phyloP scores from a whole-genome alignment of 2,797 vertebrate genomes.

The Hydrocynus forskahlii region DNA sequence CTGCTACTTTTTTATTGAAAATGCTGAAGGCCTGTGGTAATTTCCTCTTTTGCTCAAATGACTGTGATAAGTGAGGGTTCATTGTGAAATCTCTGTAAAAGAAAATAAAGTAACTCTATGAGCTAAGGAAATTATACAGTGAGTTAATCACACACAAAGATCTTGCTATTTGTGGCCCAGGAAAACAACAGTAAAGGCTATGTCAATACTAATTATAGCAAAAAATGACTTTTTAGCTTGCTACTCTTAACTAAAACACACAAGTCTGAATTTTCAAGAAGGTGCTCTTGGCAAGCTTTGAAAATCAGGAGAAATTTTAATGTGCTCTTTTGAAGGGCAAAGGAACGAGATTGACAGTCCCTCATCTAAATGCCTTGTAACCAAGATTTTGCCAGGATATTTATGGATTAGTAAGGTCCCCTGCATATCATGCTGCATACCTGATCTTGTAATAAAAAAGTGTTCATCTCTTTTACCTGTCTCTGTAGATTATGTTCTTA shows the following conservation, averaged over 20 bases:
- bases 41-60: conserved; percentile 64
- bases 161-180: conserved; percentile 26
- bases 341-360: conserved; percentile 14
- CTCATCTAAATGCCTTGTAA: conserved; percentile 1
- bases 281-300: background rate
- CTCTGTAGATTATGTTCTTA: background rate
- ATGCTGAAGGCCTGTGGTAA: conserved; percentile 64
- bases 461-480: background rate
- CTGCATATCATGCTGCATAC: background rate
- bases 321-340: conserved; percentile 7
- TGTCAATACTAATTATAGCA: conserved; percentile 18
- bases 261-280: background rate
- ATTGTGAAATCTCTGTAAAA: conserved; percentile 57
- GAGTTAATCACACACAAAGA: conserved; percentile 54
- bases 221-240: background rate
- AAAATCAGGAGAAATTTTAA: background rate
- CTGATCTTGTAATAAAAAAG: background rate
- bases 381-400: conserved; percentile 9
- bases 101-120: conserved; percentile 55
- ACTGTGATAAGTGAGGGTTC: conserved; percentile 62
- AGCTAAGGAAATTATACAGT: conserved; percentile 47
- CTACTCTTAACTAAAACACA: background rate
- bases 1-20: conserved; percentile 57
- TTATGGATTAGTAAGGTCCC: background rate
- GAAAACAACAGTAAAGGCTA: conserved; percentile 16